Conservation (phyloP, 2,888 invertebrate genomes). For the Sarcophaga carnaria region DNA sequence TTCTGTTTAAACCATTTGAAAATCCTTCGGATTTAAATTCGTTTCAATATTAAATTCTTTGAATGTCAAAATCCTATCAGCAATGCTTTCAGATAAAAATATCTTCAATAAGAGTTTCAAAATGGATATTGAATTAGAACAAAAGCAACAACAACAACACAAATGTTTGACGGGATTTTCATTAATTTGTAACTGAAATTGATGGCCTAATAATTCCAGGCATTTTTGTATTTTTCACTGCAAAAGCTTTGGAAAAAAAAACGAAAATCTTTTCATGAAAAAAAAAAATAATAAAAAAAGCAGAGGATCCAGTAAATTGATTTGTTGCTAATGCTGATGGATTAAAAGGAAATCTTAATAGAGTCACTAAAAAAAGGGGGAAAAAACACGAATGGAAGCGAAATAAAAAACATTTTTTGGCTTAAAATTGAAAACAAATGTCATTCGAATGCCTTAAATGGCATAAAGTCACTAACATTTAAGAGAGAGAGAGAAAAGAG, state of each 20-base stretch:
- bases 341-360: slow-evolving; percentile 20
- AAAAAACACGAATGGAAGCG: not conserved
- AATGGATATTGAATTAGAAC: not conserved
- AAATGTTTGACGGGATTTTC: not conserved
- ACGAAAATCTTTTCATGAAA: not conserved
- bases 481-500: not conserved
- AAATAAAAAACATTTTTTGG: not conserved
- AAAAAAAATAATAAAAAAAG: not conserved
- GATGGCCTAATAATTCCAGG: not conserved
- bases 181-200: not conserved
- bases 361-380: not conserved
- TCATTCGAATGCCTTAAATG: not conserved
- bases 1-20: not conserved
- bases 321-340: slow-evolving; percentile 23
- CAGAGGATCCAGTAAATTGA: not conserved
- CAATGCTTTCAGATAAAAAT: not conserved
- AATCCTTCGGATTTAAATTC: not conserved
- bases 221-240: not conserved
- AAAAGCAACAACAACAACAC: not conserved
- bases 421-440: not conserved
- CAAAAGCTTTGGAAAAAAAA: not conserved
- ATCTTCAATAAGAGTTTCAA: no score
- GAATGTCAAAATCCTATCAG: not conserved
- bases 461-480: not conserved
- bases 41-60: not conserved